Evolutionary conservation across 2,888 invertebrate species (phyloP).

Genomic region (Salticus scenicus): DNA sequence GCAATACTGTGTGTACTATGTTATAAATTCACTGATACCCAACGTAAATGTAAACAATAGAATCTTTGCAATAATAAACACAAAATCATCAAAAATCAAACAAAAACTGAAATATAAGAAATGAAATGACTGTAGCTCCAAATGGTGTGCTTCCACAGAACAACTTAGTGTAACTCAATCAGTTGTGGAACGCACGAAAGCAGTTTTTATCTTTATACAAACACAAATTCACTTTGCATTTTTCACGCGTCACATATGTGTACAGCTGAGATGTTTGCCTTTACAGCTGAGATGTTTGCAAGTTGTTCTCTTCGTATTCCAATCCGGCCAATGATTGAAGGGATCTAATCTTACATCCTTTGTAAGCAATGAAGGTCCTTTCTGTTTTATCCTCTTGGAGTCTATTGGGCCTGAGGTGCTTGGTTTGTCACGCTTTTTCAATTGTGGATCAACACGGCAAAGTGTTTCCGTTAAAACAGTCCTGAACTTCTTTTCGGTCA

Average conservation of each 20-base stretch:
- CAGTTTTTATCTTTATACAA: constrained; percentile 19
- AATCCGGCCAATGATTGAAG: neutral
- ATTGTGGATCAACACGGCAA: neutral
- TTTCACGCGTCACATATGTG: neutral
- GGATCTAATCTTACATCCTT: neutral
- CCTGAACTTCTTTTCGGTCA: too few relatives aligned
- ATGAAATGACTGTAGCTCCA: too few relatives aligned
- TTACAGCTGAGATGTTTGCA: neutral
- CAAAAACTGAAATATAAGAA: too few relatives aligned
- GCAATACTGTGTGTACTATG: neutral
- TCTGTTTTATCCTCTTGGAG: neutral
- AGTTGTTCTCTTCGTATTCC: neutral
- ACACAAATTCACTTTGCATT: too few relatives aligned
- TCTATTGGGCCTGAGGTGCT: too few relatives aligned
- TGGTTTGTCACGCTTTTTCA: neutral
- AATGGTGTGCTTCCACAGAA: neutral
- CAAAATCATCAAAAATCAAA: too few relatives aligned
- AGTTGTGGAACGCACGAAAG: neutral
- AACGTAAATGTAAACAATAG: neutral
- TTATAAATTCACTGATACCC: neutral
- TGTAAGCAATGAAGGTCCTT: too few relatives aligned
- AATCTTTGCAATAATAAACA: neutral
- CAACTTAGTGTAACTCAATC: neutral
- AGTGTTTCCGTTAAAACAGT: neutral
- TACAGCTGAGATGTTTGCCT: too few relatives aligned